Evolutionary conservation across 2,797 vertebrate genomes (phyloP).

Genomic region (Orestias chungarensis): DNA sequence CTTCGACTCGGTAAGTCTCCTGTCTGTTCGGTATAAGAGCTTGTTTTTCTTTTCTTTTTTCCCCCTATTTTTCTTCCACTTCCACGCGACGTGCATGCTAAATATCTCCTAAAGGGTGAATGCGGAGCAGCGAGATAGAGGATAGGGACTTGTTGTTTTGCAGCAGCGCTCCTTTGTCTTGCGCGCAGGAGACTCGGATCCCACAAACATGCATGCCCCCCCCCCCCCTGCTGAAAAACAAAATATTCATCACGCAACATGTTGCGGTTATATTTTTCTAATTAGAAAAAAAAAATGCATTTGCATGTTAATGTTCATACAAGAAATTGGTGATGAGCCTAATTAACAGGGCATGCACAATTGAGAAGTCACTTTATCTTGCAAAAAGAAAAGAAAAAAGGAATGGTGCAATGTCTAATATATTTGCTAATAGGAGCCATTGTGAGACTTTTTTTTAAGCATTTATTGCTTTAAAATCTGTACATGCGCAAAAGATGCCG

Average conservation of each 20-base stretch:
- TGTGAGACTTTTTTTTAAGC: neutral
- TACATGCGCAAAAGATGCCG: constrained; percentile 64
- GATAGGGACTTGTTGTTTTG: constrained; percentile 31
- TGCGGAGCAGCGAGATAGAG: constrained; percentile 29
- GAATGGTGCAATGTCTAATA: neutral
- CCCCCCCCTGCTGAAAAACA: neutral
- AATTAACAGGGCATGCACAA: neutral
- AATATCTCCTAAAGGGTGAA: constrained; percentile 28
- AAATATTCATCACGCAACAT: constrained; percentile 42
- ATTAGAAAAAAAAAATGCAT: constrained; percentile 5
- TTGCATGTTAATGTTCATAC: neutral
- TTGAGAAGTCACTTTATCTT: neutral
- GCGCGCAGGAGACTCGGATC: constrained; percentile 49
- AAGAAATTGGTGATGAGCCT: neutral
- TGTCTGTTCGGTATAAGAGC: constrained; percentile 1
- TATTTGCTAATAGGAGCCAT: neutral
- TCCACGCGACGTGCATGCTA: neutral
- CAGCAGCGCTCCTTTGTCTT: constrained; percentile 63
- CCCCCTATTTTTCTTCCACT: neutral
- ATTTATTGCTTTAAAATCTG: constrained; percentile 20
- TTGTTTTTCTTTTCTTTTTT: neutral
- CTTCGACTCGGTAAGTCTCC: constrained; percentile 93
- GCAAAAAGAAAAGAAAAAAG: neutral
- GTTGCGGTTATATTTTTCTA: constrained; percentile 25
- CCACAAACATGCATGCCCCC: constrained; percentile 10